These are phyloP conservation scores for Dicyrtoma fusca DNA, from an alignment of 2,888 invertebrate species.

Conservation along the genomic window DNA sequence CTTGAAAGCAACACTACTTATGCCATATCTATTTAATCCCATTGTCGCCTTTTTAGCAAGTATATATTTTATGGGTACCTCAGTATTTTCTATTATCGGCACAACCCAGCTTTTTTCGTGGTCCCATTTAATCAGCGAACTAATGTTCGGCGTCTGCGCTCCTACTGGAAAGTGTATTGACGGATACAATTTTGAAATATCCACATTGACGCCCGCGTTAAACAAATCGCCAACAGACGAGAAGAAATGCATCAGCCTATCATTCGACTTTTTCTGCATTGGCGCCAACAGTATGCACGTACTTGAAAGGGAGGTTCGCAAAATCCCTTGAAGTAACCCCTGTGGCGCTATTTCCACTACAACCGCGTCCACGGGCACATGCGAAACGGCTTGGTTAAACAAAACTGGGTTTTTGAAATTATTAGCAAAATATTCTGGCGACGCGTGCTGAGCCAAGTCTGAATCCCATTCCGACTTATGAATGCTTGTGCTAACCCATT, in stretches of 20 bases:
- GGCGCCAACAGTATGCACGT: not conserved
- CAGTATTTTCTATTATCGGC: not conserved
- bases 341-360: conserved; percentile 52
- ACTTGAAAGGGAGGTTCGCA: conserved; percentile 63
- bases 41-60: too few species aligned
- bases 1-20: too few species aligned
- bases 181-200: conserved; percentile 74
- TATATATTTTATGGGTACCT: not conserved
- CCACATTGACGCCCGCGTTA: conserved; percentile 77
- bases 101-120: conserved; percentile 64
- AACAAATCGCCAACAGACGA: conserved; percentile 80
- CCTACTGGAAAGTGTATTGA: conserved; percentile 79
- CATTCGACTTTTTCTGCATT: conserved; percentile 69
- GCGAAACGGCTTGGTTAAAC: conserved; percentile 60
- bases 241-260: conserved; percentile 71
- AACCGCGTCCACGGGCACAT: conserved; percentile 64
- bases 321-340: conserved; percentile 61
- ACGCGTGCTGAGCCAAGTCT: conserved; percentile 61
- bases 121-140: conserved; percentile 85
- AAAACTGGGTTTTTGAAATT: conserved; percentile 5
- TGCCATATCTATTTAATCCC: too few species aligned
- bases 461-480: conserved; percentile 58
- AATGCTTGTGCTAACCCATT: conserved; percentile 8
- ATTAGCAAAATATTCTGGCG: conserved; percentile 14
- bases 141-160: conserved; percentile 80